phyloP scores from a whole-genome alignment of 2,888 invertebrate species.

The Clostera curtula region DNA sequence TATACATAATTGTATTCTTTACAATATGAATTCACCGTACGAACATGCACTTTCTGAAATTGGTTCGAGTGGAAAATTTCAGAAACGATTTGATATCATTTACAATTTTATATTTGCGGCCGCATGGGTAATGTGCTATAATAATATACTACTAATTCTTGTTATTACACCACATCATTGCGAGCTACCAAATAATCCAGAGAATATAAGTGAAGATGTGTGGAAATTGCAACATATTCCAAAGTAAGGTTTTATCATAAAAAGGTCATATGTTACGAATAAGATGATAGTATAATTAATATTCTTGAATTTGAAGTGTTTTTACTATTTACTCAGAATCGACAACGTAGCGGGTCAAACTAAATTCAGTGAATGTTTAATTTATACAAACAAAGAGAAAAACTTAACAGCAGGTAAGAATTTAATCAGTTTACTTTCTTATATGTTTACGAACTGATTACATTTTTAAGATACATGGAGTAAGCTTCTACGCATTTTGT shows the following conservation, averaged over 20 bases:
- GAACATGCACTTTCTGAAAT: constrained; percentile 42
- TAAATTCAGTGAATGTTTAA: constrained; percentile 34
- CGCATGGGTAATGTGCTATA: constrained; percentile 49
- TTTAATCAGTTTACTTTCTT: too few species aligned
- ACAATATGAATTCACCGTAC: constrained; percentile 37
- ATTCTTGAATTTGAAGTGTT: neutral
- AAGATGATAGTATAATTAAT: neutral
- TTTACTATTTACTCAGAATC: constrained; percentile 6
- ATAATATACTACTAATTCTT: constrained; percentile 55
- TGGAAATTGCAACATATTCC: constrained; percentile 51
- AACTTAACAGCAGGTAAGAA: constrained; percentile 13
- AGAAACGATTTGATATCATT: constrained; percentile 51
- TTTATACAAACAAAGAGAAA: constrained; percentile 17
- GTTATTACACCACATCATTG: constrained; percentile 59
- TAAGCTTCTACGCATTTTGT: too few species aligned
- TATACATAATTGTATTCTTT: neutral
- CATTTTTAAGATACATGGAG: too few species aligned
- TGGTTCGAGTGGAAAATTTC: constrained; percentile 53
- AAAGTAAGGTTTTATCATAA: constrained; percentile 26
- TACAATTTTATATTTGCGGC: constrained; percentile 48
- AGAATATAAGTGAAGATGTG: constrained; percentile 33
- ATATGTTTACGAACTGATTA: too few species aligned
- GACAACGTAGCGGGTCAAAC: constrained; percentile 9
- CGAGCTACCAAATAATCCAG: constrained; percentile 40
- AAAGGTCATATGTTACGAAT: neutral